These are phyloP conservation scores for Neuroscelio doddi DNA, from an alignment of 2,888 invertebrate genomes.

Conservation along the genomic window DNA sequence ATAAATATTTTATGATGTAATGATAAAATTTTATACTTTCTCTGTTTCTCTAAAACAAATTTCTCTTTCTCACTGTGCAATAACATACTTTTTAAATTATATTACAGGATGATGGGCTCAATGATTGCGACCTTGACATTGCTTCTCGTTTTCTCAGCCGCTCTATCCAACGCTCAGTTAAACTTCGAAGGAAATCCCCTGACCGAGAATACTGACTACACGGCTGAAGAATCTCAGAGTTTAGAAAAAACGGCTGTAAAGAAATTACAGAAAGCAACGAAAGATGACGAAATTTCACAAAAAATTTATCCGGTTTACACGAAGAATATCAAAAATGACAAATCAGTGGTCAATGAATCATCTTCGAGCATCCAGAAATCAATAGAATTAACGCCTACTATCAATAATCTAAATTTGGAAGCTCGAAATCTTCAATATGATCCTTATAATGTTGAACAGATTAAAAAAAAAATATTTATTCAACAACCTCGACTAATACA, in stretches of 20 bases:
- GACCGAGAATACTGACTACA: conserved; percentile 65
- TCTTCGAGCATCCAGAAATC: conserved; percentile 25
- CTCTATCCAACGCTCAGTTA: conserved; percentile 52
- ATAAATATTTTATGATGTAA: too few relatives aligned
- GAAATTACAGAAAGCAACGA: conserved; percentile 28
- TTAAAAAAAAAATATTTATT: neutral
- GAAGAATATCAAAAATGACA: conserved; percentile 14
- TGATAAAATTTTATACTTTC: conserved; percentile 20
- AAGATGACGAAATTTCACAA: conserved; percentile 40
- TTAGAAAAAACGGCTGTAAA: conserved; percentile 48
- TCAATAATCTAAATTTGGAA: conserved; percentile 1
- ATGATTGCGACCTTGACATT: conserved; percentile 34
- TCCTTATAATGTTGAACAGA: neutral
- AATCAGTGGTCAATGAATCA: conserved; percentile 4
- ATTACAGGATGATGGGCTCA: conserved; percentile 44
- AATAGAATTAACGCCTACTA: conserved; percentile 20
- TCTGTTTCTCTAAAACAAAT: conserved; percentile 14
- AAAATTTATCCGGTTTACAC: conserved; percentile 48
- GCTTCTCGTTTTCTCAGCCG: conserved; percentile 32
- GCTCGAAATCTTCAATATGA: conserved; percentile 17
- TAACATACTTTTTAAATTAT: conserved; percentile 28
- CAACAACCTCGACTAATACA: neutral
- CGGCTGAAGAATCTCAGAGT: conserved; percentile 62
- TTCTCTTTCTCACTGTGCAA: conserved; percentile 21
- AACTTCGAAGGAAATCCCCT: conserved; percentile 67